Evolutionary conservation across 2,113 vertebrate species (phyloP).

Genomic region (Fregata magnificens): DNA sequence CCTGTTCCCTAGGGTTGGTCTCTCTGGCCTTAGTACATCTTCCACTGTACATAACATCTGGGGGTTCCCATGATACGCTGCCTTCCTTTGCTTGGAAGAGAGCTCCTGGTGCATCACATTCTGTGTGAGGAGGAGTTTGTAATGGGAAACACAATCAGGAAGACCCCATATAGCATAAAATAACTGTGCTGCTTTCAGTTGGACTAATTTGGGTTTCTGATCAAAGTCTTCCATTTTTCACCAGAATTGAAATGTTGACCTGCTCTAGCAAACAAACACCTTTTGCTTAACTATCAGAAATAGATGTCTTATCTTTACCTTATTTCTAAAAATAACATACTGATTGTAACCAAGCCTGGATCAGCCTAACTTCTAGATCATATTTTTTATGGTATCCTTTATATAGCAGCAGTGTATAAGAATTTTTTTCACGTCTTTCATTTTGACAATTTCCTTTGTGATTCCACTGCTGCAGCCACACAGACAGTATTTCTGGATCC

Average conservation of each 20-base stretch:
- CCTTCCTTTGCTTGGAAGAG: not conserved
- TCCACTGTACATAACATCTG: not conserved
- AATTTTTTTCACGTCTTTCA: not conserved
- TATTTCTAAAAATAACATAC: not conserved
- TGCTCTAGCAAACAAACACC: not conserved
- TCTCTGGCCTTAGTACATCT: not conserved
- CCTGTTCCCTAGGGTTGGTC: not conserved
- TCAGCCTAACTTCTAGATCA: not conserved
- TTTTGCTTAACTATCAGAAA: not conserved
- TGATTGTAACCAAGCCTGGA: not conserved
- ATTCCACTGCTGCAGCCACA: not conserved
- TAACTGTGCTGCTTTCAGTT: not conserved
- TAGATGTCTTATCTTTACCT: not conserved
- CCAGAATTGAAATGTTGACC: not conserved
- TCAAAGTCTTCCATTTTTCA: not conserved
- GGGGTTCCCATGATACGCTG: not conserved
- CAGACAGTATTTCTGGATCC: not conserved
- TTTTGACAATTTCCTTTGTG: not conserved
- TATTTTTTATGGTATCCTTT: not conserved
- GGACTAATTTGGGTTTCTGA: not conserved
- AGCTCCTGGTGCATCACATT: not conserved
- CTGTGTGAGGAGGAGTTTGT: not conserved
- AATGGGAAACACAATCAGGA: not conserved
- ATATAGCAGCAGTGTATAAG: not conserved
- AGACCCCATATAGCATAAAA: not conserved